A percentile compares a stretch with the other conserved stretches of the same genome.
Evolutionary conservation across 35 echinoderm and acorn worm species (phyloP).

Genomic region (Apostichopus parvimensis): DNA sequence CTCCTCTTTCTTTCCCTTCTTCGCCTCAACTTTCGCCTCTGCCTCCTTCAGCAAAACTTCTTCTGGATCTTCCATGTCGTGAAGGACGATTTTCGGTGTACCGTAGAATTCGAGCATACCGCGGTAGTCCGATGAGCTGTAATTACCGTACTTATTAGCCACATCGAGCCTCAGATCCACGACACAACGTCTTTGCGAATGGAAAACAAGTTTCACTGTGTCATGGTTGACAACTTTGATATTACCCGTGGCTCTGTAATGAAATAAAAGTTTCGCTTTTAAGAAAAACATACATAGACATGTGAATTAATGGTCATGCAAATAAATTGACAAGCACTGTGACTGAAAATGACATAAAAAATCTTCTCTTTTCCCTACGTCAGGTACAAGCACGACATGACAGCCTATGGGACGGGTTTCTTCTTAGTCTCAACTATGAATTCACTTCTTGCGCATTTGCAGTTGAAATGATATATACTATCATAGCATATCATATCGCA

Average conservation of each 20-base stretch:
- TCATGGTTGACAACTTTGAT: slow-evolving; percentile 67
- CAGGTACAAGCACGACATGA: too few relatives aligned
- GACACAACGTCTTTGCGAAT: slow-evolving; percentile 68
- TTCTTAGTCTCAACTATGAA: too few relatives aligned
- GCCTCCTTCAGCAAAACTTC: slow-evolving; percentile 82
- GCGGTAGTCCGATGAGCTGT: slow-evolving; percentile 84
- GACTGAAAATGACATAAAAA: too few relatives aligned
- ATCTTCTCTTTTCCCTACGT: too few relatives aligned
- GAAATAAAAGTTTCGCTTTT: neutral
- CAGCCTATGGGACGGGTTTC: too few relatives aligned
- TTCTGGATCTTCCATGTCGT: slow-evolving; percentile 94
- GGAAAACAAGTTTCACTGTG: slow-evolving; percentile 67
- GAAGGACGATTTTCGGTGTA: slow-evolving; percentile 60
- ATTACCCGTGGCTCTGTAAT: slow-evolving; percentile 80
- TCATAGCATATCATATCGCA: too few relatives aligned
- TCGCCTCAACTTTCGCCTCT: slow-evolving; percentile 78
- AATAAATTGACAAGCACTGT: too few relatives aligned
- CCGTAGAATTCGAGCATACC: slow-evolving; percentile 94
- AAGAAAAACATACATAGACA: too few relatives aligned
- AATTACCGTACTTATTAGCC: slow-evolving; percentile 84
- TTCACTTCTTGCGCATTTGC: too few relatives aligned
- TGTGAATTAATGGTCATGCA: too few relatives aligned
- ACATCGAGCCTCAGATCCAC: slow-evolving; percentile 71
- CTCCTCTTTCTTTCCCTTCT: slow-evolving; percentile 66
- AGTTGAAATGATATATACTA: too few relatives aligned